A percentile compares a stretch with the other conserved stretches of the same genome.
These are phyloP conservation scores for Polypedilum pembai DNA, from an alignment of 1,140 invertebrate genomes.

Conservation along the genomic window DNA sequence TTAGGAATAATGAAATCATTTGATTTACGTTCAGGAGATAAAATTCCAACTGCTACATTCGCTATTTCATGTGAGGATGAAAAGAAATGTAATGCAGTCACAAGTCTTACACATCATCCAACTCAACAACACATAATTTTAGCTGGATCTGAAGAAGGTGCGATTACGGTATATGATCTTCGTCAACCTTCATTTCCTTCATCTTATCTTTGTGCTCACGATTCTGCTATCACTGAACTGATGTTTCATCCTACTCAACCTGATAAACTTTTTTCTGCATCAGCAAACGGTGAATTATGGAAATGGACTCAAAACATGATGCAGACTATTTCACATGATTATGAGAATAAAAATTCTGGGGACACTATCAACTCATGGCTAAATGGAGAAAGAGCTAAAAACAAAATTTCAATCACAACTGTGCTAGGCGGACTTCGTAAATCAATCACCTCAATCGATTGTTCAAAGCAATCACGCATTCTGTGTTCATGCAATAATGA, in stretches of 20 bases:
- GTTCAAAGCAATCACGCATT: conserved; percentile 56
- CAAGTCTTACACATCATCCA: conserved; percentile 70
- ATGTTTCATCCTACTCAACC: conserved; percentile 75
- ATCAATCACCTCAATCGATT: conserved; percentile 69
- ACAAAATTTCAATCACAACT: conserved; percentile 62
- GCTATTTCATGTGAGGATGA: conserved; percentile 58
- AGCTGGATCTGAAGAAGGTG: conserved; percentile 72
- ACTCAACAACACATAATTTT: conserved; percentile 76
- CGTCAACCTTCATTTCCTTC: conserved; percentile 71
- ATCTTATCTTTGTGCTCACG: conserved; percentile 69
- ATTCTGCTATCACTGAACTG: conserved; percentile 67
- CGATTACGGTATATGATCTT: conserved; percentile 82
- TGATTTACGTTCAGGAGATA: conserved; percentile 59
- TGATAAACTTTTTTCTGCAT: conserved; percentile 73
- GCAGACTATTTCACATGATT: conserved; percentile 42
- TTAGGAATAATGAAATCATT: conserved; percentile 81
- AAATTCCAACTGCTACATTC: conserved; percentile 55
- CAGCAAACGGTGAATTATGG: conserved; percentile 72
- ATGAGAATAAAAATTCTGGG: conserved; percentile 42
- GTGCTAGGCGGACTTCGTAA: conserved; percentile 62
- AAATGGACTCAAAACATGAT: conserved; percentile 64
- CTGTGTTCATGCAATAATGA: conserved; percentile 78
- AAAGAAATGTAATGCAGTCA: conserved; percentile 54
- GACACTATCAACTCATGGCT: conserved; percentile 54
- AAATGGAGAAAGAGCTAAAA: conserved; percentile 55